Evolutionary conservation across 2,113 vertebrate genomes (phyloP), one percentile per base, ranked within the genome.

Genomic region (Callospermophilus lateralis): DNA sequence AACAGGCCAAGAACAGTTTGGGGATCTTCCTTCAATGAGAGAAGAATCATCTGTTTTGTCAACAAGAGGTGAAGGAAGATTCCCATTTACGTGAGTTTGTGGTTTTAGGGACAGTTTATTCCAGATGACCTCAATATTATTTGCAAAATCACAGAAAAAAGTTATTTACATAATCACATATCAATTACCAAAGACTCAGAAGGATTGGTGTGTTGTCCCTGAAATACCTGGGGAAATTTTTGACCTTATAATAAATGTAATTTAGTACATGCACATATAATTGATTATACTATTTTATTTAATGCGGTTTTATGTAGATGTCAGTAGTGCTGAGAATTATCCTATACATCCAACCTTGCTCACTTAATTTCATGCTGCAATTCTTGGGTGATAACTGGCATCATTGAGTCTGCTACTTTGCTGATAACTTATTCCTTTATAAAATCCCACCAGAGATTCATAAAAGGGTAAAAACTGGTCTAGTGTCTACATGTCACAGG

Each of bases 351-450:
- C 22, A 73, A 45, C 32, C 37, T 81, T 92, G 13, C 22, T 97
- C 78, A 88, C 19, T 84, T 74, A 67, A 90, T 95, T 88, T 92
- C 77, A 65, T 55, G 26, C 42, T 97, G 20, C 16, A 80, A n/a
- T 85, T 86, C 45, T 87, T 84, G 10, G 51, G 61, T 58, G 32
- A 58, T 37, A 80, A 83, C 51, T 68, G 8, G 28, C 2, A 55
- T 24, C 81, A 4, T 68, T 84, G 42, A 79, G 63, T 94, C 4
- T 42, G 13, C 72, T 89, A 20, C 80, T 79, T 93, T 89, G 65
- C 9, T 84, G 5, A 53, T 95, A 77, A 84, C 12, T 39, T 58
- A 92, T 28, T 89, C 7, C 24, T n/a, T 20, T 68, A 76, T 0
- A 89, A 91, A 94, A 84, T 1, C 24, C 53, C 63, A 34, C 0